Evolutionary conservation across 2,113 vertebrate species (phyloP).

Genomic region (Eptatretus burgeri): DNA sequence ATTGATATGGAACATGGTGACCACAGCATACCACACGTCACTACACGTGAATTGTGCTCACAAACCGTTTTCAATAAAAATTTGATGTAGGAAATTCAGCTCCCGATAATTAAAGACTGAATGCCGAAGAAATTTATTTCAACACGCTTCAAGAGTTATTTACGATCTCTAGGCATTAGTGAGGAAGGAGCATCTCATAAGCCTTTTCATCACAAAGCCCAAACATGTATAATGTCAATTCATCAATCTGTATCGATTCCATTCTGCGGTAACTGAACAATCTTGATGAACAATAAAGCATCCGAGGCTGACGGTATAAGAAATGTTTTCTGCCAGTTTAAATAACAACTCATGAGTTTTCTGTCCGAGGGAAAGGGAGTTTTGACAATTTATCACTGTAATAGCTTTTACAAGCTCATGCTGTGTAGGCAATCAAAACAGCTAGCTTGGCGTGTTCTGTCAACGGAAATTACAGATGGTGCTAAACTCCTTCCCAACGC

Average conservation of each 20-base stretch:
- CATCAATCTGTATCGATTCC: slow-evolving; percentile 5
- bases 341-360: not conserved
- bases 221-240: slow-evolving; percentile 4
- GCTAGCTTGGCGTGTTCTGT: too few relatives aligned
- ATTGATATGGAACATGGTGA: too few relatives aligned
- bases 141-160: slow-evolving; percentile 1
- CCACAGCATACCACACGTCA: too few relatives aligned
- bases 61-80: too few relatives aligned
- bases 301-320: not conserved
- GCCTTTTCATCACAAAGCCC: slow-evolving; percentile 2
- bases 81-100: too few relatives aligned
- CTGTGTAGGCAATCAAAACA: too few relatives aligned
- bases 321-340: slow-evolving; percentile 6
- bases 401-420: not conserved
- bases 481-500: too few relatives aligned
- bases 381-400: slow-evolving; percentile 6
- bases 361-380: not conserved
- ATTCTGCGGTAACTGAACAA: not conserved
- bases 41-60: too few relatives aligned
- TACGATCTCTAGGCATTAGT: not conserved
- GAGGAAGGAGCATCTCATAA: not conserved
- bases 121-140: too few relatives aligned
- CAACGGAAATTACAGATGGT: too few relatives aligned
- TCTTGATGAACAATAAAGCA: not conserved
- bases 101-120: too few relatives aligned